A percentile compares a stretch with the other conserved stretches of the same genome.
These are phyloP conservation scores for Stichodactyla helianthus DNA, from an alignment of 64 coral and sea anemone species.

Conservation along the genomic window DNA sequence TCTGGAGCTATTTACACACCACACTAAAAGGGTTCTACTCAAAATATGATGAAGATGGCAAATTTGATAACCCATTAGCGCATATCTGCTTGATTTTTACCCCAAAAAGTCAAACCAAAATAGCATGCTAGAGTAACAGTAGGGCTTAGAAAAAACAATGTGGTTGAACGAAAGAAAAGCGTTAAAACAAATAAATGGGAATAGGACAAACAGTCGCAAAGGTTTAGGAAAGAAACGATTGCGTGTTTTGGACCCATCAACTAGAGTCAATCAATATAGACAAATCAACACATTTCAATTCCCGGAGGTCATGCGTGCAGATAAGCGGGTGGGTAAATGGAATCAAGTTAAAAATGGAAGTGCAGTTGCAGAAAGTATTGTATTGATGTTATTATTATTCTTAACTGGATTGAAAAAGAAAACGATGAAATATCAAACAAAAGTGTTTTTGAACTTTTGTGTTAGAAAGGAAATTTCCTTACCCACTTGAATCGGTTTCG, in stretches of 20 bases:
- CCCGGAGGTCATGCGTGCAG: background rate
- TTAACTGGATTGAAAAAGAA: too few species aligned
- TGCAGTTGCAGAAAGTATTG: background rate
- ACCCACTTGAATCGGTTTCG: background rate
- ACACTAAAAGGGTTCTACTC: background rate
- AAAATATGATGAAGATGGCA: background rate
- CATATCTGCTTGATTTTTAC: background rate
- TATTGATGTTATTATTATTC: background rate
- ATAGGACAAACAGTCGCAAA: background rate
- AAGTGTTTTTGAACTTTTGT: background rate
- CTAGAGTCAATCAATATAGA: background rate
- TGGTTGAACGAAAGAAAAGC: background rate
- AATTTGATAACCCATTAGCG: slow-evolving; percentile 11
- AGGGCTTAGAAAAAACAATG: background rate
- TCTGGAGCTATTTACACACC: background rate
- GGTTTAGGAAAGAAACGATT: background rate
- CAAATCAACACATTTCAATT: background rate
- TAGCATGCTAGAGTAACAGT: background rate
- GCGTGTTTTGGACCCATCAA: background rate
- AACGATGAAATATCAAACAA: background rate
- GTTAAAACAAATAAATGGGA: background rate
- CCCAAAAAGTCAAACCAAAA: background rate
- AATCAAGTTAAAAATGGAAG: background rate
- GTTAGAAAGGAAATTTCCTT: background rate
- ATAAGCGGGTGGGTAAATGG: background rate